These are phyloP conservation scores for Lordiphosa fenestrarum DNA, from an alignment of 2,888 invertebrate genomes.

Conservation along the genomic window DNA sequence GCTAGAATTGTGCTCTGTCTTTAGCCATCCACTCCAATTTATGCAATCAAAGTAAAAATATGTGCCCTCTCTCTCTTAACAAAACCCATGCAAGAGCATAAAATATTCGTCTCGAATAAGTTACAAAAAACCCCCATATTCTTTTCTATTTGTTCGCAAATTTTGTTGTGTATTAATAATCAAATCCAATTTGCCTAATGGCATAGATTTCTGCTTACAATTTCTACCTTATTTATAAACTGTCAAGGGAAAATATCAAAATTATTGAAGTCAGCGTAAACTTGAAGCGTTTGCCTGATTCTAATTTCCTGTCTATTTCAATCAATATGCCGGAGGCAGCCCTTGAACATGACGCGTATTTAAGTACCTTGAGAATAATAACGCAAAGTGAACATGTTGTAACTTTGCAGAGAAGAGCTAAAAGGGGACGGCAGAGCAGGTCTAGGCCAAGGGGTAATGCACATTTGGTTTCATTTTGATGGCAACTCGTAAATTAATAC, in stretches of 20 bases:
- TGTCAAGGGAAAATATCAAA: background rate
- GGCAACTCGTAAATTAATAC: constrained; percentile 64
- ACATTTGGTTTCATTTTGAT: constrained; percentile 63
- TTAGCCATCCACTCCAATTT: too few relatives aligned
- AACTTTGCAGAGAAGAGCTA: too few relatives aligned
- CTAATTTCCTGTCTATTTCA: constrained; percentile 71
- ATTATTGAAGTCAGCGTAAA: constrained; percentile 7
- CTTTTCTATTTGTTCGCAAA: constrained; percentile 1
- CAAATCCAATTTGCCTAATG: constrained; percentile 64
- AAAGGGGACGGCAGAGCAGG: background rate
- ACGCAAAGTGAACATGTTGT: too few relatives aligned
- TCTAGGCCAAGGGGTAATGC: constrained; percentile 23
- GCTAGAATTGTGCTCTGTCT: too few relatives aligned
- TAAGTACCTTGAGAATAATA: constrained; percentile 5
- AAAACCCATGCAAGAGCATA: too few relatives aligned
- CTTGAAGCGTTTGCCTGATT: constrained; percentile 44
- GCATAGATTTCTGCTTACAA: constrained; percentile 10
- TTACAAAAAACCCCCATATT: background rate
- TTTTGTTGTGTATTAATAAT: constrained; percentile 42
- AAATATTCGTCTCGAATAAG: too few relatives aligned
- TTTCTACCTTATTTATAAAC: constrained; percentile 19
- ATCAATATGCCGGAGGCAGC: constrained; percentile 39
- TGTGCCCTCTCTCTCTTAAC: too few relatives aligned
- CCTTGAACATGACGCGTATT: constrained; percentile 33
- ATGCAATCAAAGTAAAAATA: too few relatives aligned